Percentiles rank a stretch among this genome's conserved stretches.
These are phyloP conservation scores for Hyles vespertilio DNA, from an alignment of 1,140 invertebrate genomes.

Conservation along the genomic window DNA sequence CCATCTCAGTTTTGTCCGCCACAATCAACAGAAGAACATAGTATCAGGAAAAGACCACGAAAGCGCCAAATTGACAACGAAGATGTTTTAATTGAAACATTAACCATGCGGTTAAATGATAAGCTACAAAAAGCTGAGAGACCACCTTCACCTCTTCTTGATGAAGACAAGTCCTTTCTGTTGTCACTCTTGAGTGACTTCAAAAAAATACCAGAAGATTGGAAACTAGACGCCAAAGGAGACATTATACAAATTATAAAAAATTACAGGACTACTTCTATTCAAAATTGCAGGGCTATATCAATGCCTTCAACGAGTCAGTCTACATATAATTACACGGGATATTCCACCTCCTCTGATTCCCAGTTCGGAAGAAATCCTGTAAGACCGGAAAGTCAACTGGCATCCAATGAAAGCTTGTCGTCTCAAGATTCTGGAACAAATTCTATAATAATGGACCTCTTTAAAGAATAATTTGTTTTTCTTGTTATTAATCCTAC, in stretches of 20 bases:
- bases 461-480: no score
- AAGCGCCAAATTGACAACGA: conserved; percentile 13
- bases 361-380: no score
- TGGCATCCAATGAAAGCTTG: no score
- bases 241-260: conserved; percentile 32
- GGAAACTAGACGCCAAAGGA: conserved; percentile 23
- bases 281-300: not conserved
- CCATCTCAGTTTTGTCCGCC: no score
- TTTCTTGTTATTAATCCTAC: no score
- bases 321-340: conserved; percentile 18
- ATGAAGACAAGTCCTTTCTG: conserved; percentile 28
- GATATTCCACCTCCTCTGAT: conserved; percentile 19
- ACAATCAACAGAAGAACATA: conserved; percentile 23
- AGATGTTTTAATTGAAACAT: conserved; percentile 27
- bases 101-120: conserved; percentile 23
- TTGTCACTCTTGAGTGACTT: conserved; percentile 26
- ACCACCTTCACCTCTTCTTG: conserved; percentile 2
- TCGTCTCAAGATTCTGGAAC: no score
- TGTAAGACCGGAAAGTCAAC: no score
- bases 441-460: no score
- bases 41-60: conserved; percentile 21
- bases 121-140: conserved; percentile 14
- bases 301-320: not conserved
- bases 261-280: conserved; percentile 19
- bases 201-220: conserved; percentile 22